These are phyloP conservation scores for Epinotia bilunana DNA, from an alignment of 2,888 invertebrate genomes.

Conservation along the genomic window DNA sequence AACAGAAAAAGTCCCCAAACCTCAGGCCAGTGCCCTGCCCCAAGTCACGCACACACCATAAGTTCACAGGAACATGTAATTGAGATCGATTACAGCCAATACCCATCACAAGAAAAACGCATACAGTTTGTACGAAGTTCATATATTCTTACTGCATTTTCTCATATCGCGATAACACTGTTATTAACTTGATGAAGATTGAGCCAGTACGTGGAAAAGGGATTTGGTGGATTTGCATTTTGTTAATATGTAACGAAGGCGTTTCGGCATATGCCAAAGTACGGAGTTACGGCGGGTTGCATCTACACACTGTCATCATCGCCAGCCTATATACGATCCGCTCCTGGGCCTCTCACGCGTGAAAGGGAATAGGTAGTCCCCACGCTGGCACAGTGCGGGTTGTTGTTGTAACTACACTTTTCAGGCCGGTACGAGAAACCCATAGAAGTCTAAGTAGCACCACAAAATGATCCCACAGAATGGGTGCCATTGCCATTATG, in stretches of 20 bases:
- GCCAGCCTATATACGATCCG: too few relatives aligned
- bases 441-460: too few relatives aligned
- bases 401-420: too few relatives aligned
- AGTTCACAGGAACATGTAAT: constrained; percentile 30
- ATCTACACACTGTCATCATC: too few relatives aligned
- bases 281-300: background rate
- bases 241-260: background rate
- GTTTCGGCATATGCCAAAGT: background rate
- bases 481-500: too few relatives aligned
- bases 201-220: constrained; percentile 11
- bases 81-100: constrained; percentile 30
- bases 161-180: background rate
- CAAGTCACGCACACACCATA: constrained; percentile 31
- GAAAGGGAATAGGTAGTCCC: too few relatives aligned
- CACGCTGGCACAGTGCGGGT: too few relatives aligned
- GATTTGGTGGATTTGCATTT: constrained; percentile 13
- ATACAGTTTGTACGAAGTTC: background rate
- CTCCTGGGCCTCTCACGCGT: too few relatives aligned
- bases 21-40: constrained; percentile 10
- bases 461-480: too few relatives aligned
- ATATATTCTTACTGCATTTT: background rate
- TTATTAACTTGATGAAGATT: constrained; percentile 13
- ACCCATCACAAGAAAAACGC: background rate
- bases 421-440: too few relatives aligned
- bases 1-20: background rate